Evolutionary conservation across 2,113 vertebrate species (phyloP).

Genomic region (Poeciliopsis retropinna): DNA sequence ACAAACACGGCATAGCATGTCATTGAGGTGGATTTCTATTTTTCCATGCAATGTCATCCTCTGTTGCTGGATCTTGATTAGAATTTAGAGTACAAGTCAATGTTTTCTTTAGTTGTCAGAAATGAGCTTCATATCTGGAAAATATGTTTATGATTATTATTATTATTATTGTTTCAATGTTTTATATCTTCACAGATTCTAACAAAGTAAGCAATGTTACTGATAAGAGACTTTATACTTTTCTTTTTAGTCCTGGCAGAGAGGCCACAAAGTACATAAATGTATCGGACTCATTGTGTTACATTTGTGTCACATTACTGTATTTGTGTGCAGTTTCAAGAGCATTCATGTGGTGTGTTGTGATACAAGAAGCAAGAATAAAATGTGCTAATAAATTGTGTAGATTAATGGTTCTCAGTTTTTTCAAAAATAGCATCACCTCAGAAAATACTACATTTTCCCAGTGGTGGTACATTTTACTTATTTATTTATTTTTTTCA

Average conservation of each 20-base stretch:
- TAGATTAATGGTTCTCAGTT: no score
- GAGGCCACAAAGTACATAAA: accelerated
- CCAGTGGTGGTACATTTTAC: no score
- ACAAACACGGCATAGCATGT: conserved; percentile 21
- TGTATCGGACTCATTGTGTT: neutral
- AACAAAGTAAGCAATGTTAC: conserved; percentile 29
- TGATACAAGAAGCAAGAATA: no score
- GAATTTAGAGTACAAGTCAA: conserved; percentile 30
- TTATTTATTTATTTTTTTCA: no score
- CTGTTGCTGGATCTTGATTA: conserved; percentile 51
- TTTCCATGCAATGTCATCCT: conserved; percentile 44
- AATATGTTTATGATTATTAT: neutral
- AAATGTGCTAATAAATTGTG: no score
- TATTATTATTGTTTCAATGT: neutral
- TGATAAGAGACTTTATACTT: conserved; percentile 8
- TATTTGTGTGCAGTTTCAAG: no score
- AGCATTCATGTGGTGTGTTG: no score
- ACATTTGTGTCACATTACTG: neutral
- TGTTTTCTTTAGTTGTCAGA: conserved; percentile 36
- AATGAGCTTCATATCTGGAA: conserved; percentile 33
- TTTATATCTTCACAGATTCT: conserved; percentile 29
- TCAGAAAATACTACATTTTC: no score
- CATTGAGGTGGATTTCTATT: conserved; percentile 43
- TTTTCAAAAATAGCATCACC: no score
- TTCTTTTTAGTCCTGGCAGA: neutral